Evolutionary conservation across 2,888 invertebrate species (phyloP), one percentile per base, ranked within the genome.

Genomic region (Stenurella melanura): DNA sequence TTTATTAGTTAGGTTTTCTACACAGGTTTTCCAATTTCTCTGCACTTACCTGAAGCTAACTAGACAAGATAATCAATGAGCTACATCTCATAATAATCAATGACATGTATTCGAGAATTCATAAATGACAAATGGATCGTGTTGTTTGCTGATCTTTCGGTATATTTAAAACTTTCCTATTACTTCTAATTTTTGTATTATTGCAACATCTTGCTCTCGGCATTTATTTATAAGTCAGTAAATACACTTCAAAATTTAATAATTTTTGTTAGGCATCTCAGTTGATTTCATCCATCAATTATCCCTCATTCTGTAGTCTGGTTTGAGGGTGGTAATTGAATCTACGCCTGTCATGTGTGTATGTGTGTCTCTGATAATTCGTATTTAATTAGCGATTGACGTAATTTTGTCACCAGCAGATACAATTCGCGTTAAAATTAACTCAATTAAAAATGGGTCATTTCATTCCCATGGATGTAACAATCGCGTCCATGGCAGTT

Each of bases 311-410:
- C 18, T 64, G 42, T 38, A 64, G 64, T 0, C 64, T 12, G 64
- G 64, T 6, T 64, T 61, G n/a, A 42, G 34, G 64, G 42, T 64
- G 11, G 38, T 38, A 64, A 64, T 64, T 64, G 42, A 64, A 64
- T 64, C 18, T 42, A 19, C 64, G 17, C 18, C 6, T 50, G 50
- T n/a, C 42, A 30, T 34, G 10, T 19, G 12, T 21, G 26, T 61
- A n/a, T 63, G 30, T 63, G 63, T 63, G 17, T 7, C 19, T 18
- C 10, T 7, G 34, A 17, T 30, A 30, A 63, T 30, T 17, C 17
- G 17, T 21, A 15, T 26, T 30, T 63, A 17, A 21, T 26, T 63
- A 34, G 15, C 34, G 30, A 30, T 63, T 63, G 50, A 50, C 15
- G 15, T 63, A 34, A 63, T 63, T 63, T 63, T 63, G 26, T 63